Conservation (phyloP, 1,140 invertebrate genomes). For the Habropoda laboriosa region DNA sequence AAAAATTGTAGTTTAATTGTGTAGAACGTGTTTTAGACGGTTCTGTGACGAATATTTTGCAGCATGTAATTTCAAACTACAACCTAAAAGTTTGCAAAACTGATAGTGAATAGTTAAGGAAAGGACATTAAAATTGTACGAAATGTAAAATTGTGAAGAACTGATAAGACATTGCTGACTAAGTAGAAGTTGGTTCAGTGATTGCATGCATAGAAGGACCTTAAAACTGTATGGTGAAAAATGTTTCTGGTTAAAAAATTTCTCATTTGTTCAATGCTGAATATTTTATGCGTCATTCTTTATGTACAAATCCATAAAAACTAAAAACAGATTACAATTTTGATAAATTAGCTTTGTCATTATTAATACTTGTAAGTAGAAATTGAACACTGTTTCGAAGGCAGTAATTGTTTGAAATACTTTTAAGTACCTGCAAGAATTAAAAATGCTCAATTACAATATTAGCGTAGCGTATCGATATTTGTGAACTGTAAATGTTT, state of each 20-base stretch:
- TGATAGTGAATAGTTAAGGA: no score
- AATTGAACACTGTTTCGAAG: constrained; percentile 25
- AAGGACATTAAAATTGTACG: neutral
- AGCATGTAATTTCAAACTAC: neutral
- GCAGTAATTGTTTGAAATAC: neutral
- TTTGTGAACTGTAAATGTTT: neutral
- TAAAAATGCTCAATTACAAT: neutral
- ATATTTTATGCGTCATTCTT: neutral
- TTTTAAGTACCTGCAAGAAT: neutral
- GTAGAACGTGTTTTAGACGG: no score
- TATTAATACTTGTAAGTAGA: constrained; percentile 9
- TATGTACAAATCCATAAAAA: constrained; percentile 26
- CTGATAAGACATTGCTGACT: neutral
- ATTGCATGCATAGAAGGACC: no score
- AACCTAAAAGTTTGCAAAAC: neutral
- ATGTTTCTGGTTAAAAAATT: neutral
- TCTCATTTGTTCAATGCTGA: neutral
- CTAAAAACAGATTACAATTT: neutral
- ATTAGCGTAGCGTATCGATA: neutral
- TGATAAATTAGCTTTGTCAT: constrained; percentile 2
- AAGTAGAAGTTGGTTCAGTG: neutral
- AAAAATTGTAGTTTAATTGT: neutral
- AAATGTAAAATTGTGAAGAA: neutral
- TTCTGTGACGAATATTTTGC: neutral
- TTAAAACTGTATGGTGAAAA: neutral